A percentile compares a stretch with the other conserved stretches of the same genome.
Conservation (phyloP, 2,113 vertebrate genomes). For the Puma concolor region DNA sequence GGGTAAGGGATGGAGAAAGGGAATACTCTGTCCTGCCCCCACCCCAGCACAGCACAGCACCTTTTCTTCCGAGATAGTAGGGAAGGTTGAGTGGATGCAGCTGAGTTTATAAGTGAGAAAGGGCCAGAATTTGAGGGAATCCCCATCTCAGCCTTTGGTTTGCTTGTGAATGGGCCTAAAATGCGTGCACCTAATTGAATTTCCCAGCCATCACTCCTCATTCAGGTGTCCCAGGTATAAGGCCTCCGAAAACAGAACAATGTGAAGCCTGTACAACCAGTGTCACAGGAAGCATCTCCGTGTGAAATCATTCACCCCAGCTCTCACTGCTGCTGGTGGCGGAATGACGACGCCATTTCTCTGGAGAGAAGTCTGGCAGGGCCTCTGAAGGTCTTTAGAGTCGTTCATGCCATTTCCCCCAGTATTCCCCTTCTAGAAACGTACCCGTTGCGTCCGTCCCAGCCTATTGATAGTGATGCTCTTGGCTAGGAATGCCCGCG, state of each 20-base stretch:
- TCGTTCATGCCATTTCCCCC: background rate
- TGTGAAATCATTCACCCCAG: background rate
- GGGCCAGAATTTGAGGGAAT: background rate
- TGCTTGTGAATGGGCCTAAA: background rate
- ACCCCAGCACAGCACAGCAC: background rate
- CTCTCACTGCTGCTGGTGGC: background rate
- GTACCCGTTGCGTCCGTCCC: background rate
- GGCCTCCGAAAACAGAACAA: background rate
- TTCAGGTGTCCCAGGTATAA: background rate
- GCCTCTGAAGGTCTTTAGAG: conserved; percentile 5
- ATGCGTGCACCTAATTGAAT: background rate
- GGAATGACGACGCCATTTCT: background rate
- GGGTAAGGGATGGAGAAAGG: background rate
- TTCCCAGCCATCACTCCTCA: background rate
- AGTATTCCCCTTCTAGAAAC: background rate
- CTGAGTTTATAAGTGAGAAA: background rate
- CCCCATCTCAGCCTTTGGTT: background rate
- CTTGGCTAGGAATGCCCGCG: background rate
- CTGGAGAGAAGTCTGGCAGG: background rate
- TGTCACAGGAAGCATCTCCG: background rate
- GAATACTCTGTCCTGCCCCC: background rate
- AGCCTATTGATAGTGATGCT: background rate
- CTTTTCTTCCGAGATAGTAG: background rate
- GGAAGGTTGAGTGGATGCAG: background rate
- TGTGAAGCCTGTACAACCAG: background rate